phyloP scores from a whole-genome alignment of 2,113 vertebrate species.

The Archilochus colubris region DNA sequence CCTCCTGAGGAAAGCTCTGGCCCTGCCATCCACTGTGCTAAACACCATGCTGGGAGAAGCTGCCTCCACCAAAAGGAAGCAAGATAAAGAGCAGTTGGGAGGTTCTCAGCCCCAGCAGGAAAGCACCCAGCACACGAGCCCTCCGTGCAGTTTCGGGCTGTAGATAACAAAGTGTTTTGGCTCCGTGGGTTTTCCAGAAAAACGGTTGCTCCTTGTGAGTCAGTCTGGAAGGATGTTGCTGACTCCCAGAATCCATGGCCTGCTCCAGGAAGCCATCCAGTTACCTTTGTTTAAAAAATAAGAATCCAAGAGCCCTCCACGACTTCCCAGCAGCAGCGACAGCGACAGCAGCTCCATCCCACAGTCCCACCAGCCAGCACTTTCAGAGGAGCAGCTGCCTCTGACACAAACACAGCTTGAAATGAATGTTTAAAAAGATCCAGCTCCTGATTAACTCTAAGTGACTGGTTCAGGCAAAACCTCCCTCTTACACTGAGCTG shows the following conservation, averaged over 20 bases:
- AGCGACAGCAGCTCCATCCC: background rate
- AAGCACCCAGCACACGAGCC: fast-evolving
- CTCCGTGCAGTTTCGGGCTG: background rate
- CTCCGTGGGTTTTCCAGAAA: fast-evolving
- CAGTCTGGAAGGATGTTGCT: background rate
- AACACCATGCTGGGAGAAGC: background rate
- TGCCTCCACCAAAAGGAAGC: background rate
- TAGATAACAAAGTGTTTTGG: background rate
- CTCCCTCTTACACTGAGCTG: background rate
- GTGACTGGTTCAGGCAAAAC: background rate
- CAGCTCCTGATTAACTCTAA: background rate
- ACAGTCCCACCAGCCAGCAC: background rate
- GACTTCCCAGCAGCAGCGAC: background rate
- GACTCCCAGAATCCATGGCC: background rate
- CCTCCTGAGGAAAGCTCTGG: background rate
- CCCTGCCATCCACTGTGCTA: background rate
- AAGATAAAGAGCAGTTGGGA: background rate
- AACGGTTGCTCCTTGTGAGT: background rate
- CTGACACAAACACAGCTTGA: background rate
- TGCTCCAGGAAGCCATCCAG: background rate
- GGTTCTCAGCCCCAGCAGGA: background rate
- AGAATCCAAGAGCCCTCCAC: background rate
- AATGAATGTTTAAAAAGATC: background rate
- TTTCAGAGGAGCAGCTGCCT: background rate
- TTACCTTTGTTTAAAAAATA: background rate